Percentiles rank a stretch among this genome's conserved stretches.
These are phyloP conservation scores for Wasmannia auropunctata DNA, from an alignment of 1,140 invertebrate species.

Conservation along the genomic window DNA sequence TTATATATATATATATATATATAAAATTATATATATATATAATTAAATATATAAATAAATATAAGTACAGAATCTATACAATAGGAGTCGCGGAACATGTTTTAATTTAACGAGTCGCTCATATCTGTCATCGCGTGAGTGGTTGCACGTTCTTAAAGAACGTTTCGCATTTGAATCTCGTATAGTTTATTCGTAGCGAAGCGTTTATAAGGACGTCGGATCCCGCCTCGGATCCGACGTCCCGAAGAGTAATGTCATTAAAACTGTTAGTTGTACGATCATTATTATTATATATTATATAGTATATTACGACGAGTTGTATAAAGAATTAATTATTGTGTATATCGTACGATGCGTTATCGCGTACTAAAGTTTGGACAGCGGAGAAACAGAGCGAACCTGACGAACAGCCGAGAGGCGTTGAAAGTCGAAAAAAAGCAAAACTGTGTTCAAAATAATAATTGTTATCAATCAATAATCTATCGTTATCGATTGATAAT, in stretches of 20 bases:
- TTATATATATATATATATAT: slow-evolving; percentile 46
- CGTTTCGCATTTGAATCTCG: slow-evolving; percentile 51
- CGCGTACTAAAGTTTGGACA: neutral
- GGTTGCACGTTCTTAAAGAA: slow-evolving; percentile 23
- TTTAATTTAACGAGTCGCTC: slow-evolving; percentile 28
- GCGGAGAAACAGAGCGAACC: neutral
- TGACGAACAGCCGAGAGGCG: neutral
- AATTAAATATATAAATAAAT: slow-evolving; percentile 17
- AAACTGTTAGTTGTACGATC: slow-evolving; percentile 28
- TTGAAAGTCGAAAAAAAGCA: slow-evolving; percentile 8
- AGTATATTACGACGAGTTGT: slow-evolving; percentile 44
- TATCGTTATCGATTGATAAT: neutral
- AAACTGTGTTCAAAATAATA: neutral
- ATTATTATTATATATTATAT: slow-evolving; percentile 49
- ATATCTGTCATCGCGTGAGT: slow-evolving; percentile 26
- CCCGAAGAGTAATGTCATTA: slow-evolving; percentile 13
- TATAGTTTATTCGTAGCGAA: slow-evolving; percentile 51
- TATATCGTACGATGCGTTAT: slow-evolving; percentile 30
- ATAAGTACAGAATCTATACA: slow-evolving; percentile 46
- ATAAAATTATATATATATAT: no score
- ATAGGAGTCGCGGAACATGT: slow-evolving; percentile 33
- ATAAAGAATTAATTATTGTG: slow-evolving; percentile 30
- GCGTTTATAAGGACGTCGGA: neutral
- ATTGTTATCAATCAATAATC: neutral
- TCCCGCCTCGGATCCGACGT: neutral